Base-by-base conservation (phyloP, 2,888 invertebrate species). In the Polyploca ridens region DNA sequence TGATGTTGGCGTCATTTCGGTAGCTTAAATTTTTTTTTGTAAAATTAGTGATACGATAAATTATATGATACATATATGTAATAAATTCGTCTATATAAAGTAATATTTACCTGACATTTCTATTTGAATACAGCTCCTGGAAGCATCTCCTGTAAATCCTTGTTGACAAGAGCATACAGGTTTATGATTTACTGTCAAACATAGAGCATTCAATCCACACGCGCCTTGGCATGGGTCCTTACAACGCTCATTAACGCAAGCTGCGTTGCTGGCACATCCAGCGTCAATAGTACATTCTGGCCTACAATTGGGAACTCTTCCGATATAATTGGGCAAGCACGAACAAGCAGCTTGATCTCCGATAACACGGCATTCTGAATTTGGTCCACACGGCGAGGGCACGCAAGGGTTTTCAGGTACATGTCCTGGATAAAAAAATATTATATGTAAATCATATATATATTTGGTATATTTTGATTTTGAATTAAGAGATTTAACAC, bases 321-420 rank as follows among this genome's bases (percentile, higher is more conserved):
- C 98, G 62, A 97, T 95, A 83, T 96, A 98, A 82, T 97, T 97
- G 35, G 96, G 94, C 73, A 96, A 90, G 87, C 98, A 98, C 61
- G 97, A 97, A 84, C 98, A 98, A 62, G 97, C 97, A n/a, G 97
- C 96, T 88, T 97, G 97, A 67, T 96, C 95, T 64, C 97, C 97
- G 71, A 97, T 96, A 61, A 97, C 95, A 70, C 96, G 95, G 83
- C 98, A 98, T 84, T 97, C 96, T 5, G 97, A 97, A 83, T 97
- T 96, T 0, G 97, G 97, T 64, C 98, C 98, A 85, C 98, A 98
- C 0, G 97, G 98, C 70, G 97, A 97, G 14, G 97, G 97, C 62
- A 95, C 91, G 84, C 98, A 98, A 41, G 97, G 97, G 83, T 97
- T 96, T 69, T 89, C 90, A 58, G 86, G 82, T 16, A 73, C 77